Base-by-base conservation (phyloP, 2,797 vertebrate species). In the Caiman crocodilus region DNA sequence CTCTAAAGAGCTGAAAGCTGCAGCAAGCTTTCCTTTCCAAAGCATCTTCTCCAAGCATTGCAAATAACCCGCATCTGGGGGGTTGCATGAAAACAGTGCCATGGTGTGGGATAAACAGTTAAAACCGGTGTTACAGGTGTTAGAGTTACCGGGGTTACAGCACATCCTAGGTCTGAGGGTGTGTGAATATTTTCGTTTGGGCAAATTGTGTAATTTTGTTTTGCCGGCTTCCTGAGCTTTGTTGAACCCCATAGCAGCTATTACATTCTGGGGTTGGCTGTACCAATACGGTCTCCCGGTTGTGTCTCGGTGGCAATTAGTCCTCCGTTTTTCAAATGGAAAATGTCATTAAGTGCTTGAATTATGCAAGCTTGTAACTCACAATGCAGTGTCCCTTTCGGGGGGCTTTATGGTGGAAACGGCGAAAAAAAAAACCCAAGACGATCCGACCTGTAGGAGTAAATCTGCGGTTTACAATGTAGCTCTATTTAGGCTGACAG, bases 401-500 rank as follows among this genome's bases (percentile, higher is more conserved):
- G 96, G 95, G 95, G 94, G 96, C 96, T 97, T 96, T 97, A 97
- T 96, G 93, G 95, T 93, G 94, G 92, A 96, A 97, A 98, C 98
- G 96, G 96, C 76, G 97, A 98, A 97, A 98, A 55, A 65, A 59
- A 30, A 11, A 6, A 15, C 26, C 26, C 97, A 98, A 98, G 97
- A 92, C 90, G 90, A 95, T 96, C 91, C 92, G 90, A 96, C 97
- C 95, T 96, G 76, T 82, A 95, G 93, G 97, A 97, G 97, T 98
- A 98, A 97, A 98, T 98, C 98, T 98, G 96, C 95, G 97, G 97
- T 96, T 96, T 94, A 97, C 97, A 97, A 97, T 94, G 93, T 92
- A 90, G 83, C 90, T 98, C 98, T 98, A 98, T 98, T 98, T 98
- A 98, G 98, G 98, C 98, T 98, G 97, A 97, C 97, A 97, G 97